phyloP scores from a whole-genome alignment of 2,888 invertebrate species.

The Cheilosia scutellata region DNA sequence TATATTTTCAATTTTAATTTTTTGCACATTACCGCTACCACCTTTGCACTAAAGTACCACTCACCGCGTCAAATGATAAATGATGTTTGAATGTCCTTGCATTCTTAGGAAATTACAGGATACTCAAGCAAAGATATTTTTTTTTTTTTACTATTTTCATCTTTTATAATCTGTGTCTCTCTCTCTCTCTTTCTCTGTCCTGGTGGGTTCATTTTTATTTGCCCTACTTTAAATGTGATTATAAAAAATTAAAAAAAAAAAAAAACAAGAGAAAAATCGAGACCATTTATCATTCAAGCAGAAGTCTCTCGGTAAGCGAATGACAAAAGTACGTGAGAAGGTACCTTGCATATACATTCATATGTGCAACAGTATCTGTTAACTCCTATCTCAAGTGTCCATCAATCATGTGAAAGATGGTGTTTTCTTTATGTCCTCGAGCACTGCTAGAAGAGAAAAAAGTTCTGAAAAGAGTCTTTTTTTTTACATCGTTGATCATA shows the following conservation, averaged over 20 bases:
- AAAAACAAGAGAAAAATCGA: conserved; percentile 39
- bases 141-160: conserved; percentile 16
- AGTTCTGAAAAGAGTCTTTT: conserved; percentile 30
- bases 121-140: conserved; percentile 56
- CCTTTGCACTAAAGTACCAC: conserved; percentile 57
- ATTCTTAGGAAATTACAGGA: conserved; percentile 71
- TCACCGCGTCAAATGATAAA: conserved; percentile 71
- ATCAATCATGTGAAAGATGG: conserved; percentile 65
- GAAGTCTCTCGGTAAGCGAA: conserved; percentile 21
- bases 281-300: conserved; percentile 64
- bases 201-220: conserved; percentile 33
- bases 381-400: conserved; percentile 44
- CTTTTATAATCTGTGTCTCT: conserved; percentile 1
- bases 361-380: conserved; percentile 57
- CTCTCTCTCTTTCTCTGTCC: background rate
- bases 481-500: conserved; percentile 16
- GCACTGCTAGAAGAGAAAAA: conserved; percentile 20
- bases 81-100: conserved; percentile 74
- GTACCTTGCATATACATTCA: conserved; percentile 59
- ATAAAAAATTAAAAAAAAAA: conserved; percentile 12
- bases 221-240: conserved; percentile 54
- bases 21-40: conserved; percentile 55
- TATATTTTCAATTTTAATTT: conserved; percentile 62
- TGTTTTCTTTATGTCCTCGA: conserved; percentile 2
- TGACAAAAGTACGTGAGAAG: conserved; percentile 44